Evolutionary conservation across 2,888 invertebrate species (phyloP).

Genomic region (Cosmorhoe ocellata): DNA sequence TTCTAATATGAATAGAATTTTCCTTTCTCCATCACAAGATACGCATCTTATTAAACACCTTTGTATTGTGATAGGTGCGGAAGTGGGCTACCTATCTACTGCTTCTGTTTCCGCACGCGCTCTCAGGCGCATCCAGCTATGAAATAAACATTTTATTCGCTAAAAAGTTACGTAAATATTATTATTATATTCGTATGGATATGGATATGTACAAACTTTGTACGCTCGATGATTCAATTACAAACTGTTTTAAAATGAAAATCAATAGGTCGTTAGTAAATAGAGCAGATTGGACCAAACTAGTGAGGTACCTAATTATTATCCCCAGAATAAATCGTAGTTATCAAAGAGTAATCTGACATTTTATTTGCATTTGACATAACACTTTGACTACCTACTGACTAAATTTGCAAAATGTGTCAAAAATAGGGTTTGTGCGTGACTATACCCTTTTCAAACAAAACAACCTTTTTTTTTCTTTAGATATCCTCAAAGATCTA

Average conservation of each 20-base stretch:
- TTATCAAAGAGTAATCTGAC: too few relatives aligned
- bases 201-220: constrained; percentile 1
- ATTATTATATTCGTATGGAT: constrained; percentile 9
- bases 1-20: too few relatives aligned
- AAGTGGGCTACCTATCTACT: constrained; percentile 24
- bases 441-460: too few relatives aligned
- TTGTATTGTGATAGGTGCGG: constrained; percentile 42
- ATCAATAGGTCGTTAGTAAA: not conserved
- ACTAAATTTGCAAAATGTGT: too few relatives aligned
- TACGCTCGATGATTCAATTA: constrained; percentile 1
- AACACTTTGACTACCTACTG: too few relatives aligned
- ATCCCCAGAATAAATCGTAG: too few relatives aligned
- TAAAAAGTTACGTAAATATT: constrained; percentile 16
- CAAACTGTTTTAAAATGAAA: constrained; percentile 3
- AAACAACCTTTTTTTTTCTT: too few relatives aligned
- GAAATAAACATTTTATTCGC: constrained; percentile 24
- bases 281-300: not conserved
- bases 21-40: constrained; percentile 20
- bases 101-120: constrained; percentile 34
- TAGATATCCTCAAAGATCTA: too few relatives aligned
- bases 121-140: constrained; percentile 42
- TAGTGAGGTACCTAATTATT: too few relatives aligned
- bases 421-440: too few relatives aligned
- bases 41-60: constrained; percentile 22
- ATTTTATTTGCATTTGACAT: too few relatives aligned